Percentiles rank a stretch among this genome's conserved stretches.
These are phyloP conservation scores for Drosophila kurseongensis DNA, from an alignment of 1,140 invertebrate genomes.

Conservation along the genomic window DNA sequence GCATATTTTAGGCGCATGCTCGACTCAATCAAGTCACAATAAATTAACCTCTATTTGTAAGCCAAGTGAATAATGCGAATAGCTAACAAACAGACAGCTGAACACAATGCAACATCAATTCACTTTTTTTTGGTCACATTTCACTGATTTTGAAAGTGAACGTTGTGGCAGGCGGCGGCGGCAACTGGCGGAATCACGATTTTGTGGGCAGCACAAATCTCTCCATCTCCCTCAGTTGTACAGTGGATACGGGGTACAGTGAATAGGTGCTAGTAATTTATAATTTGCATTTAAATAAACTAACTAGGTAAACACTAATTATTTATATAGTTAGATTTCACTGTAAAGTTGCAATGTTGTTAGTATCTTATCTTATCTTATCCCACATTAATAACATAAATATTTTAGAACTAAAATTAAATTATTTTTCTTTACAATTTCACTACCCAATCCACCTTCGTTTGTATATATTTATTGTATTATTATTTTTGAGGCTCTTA, in stretches of 20 bases:
- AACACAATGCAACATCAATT: slow-evolving; percentile 72
- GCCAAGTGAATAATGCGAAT: slow-evolving; percentile 79
- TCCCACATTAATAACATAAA: too few relatives aligned
- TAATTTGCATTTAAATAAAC: neutral
- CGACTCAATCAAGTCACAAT: slow-evolving; percentile 69
- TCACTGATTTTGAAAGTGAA: slow-evolving; percentile 83
- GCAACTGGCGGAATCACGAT: slow-evolving; percentile 75
- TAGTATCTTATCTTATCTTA: slow-evolving; percentile 18
- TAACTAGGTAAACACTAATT: neutral
- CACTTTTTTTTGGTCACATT: slow-evolving; percentile 74
- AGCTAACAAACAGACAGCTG: slow-evolving; percentile 66
- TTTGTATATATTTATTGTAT: too few relatives aligned
- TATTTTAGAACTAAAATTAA: too few relatives aligned
- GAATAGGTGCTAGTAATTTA: slow-evolving; percentile 2
- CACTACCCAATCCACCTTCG: too few relatives aligned
- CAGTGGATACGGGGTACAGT: slow-evolving; percentile 36
- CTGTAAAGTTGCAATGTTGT: slow-evolving; percentile 29
- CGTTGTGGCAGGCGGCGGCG: slow-evolving; percentile 49
- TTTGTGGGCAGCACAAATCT: slow-evolving; percentile 44
- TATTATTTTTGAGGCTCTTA: too few relatives aligned
- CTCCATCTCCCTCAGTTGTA: slow-evolving; percentile 36
- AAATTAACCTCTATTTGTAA: slow-evolving; percentile 82
- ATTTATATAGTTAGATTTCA: neutral
- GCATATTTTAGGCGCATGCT: slow-evolving; percentile 60
- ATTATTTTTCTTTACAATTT: too few relatives aligned